Conservation (phyloP, 1,140 invertebrate species). For the Drosophila repletoides region DNA sequence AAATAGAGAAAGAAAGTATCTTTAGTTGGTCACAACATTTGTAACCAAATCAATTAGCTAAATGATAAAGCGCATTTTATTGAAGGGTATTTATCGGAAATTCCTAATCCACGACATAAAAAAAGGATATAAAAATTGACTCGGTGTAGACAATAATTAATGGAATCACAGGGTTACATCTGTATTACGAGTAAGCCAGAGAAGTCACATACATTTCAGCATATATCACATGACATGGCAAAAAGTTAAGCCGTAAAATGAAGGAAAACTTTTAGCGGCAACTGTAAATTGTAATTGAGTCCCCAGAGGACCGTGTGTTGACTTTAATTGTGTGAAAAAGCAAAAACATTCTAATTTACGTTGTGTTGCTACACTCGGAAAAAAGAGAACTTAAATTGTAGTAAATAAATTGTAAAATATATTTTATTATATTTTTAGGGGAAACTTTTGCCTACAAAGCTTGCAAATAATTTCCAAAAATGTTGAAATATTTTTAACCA, state of each 20-base stretch:
- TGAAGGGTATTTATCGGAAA: constrained; percentile 40
- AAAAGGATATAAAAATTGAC: constrained; percentile 28
- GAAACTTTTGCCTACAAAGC: too few relatives aligned
- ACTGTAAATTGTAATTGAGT: constrained; percentile 66
- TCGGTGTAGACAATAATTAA: constrained; percentile 56
- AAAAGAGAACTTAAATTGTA: too few relatives aligned
- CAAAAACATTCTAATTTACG: constrained; percentile 80
- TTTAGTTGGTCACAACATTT: too few relatives aligned
- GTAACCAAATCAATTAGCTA: constrained; percentile 53
- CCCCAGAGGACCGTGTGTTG: constrained; percentile 48
- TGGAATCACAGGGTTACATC: constrained; percentile 12
- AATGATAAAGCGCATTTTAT: constrained; percentile 56
- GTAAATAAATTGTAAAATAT: too few relatives aligned
- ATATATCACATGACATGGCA: constrained; percentile 27
- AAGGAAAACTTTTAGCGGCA: constrained; percentile 39
- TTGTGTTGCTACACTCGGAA: too few relatives aligned
- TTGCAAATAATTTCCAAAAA: too few relatives aligned
- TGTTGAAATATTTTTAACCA: too few relatives aligned
- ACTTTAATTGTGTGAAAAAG: constrained; percentile 81
- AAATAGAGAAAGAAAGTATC: too few relatives aligned
- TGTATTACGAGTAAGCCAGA: constrained; percentile 2
- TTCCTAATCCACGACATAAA: too few relatives aligned
- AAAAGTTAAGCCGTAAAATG: constrained; percentile 10
- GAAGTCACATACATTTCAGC: constrained; percentile 6
- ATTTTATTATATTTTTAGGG: too few relatives aligned